Percentiles rank a stretch among this genome's conserved stretches.
phyloP scores from a whole-genome alignment of 2,888 invertebrate genomes.

The Scaptomyza flava region DNA sequence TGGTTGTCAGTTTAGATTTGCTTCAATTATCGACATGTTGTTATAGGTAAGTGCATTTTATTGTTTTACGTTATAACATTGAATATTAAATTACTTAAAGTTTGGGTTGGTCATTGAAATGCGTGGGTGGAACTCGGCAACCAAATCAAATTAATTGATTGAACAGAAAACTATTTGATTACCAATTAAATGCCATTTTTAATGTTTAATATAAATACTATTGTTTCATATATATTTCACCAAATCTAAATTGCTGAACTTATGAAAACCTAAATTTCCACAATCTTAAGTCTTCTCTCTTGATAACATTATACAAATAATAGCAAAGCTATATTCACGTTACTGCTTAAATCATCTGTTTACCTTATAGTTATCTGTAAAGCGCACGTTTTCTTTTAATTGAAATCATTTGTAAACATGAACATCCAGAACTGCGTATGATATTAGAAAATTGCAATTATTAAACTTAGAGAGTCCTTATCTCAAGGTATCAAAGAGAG shows the following conservation, averaged over 20 bases:
- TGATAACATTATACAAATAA: neutral
- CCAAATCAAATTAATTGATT: neutral
- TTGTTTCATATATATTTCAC: no score
- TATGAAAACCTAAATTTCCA: neutral
- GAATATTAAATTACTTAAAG: neutral
- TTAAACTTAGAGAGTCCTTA: neutral
- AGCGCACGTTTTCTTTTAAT: neutral
- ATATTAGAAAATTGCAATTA: neutral
- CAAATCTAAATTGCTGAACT: no score
- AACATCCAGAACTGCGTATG: neutral
- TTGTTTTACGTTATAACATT: neutral
- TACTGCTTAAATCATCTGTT: neutral
- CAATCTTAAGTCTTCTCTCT: neutral
- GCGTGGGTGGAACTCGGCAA: no score
- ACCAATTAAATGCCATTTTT: neutral
- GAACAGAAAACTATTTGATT: neutral
- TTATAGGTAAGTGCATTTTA: constrained; percentile 53
- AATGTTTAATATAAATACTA: no score
- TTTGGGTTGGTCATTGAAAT: neutral
- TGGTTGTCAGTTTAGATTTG: constrained; percentile 5
- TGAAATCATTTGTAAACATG: no score
- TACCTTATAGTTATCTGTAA: neutral
- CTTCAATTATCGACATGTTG: constrained; percentile 33
- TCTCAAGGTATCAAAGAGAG: neutral
- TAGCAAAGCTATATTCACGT: neutral